These are phyloP conservation scores for Empidonax alnorum DNA, from an alignment of 2,113 vertebrate species.

Conservation along the genomic window DNA sequence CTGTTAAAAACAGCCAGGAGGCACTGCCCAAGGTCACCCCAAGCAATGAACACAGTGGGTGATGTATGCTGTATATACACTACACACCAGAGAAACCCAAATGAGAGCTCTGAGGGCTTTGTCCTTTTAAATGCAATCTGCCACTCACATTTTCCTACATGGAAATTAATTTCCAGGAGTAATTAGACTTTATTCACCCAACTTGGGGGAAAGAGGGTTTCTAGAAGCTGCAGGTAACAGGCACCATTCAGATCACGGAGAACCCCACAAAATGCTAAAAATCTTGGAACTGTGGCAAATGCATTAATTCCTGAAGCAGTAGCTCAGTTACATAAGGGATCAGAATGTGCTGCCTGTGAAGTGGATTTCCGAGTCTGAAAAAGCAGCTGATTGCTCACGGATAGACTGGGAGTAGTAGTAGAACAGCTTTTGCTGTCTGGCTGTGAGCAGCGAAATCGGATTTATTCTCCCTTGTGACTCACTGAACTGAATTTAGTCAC, in stretches of 20 bases:
- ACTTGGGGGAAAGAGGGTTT: neutral
- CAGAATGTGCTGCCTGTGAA: neutral
- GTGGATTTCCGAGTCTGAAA: neutral
- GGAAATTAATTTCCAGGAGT: neutral
- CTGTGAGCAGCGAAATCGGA: neutral
- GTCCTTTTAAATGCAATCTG: neutral
- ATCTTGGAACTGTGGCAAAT: neutral
- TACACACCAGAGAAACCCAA: neutral
- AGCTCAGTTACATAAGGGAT: slow-evolving; percentile 5
- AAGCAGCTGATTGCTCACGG: slow-evolving; percentile 30
- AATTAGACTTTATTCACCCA: neutral
- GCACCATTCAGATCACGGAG: neutral
- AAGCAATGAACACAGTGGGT: neutral
- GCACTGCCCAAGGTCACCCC: neutral
- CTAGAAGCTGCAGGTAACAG: neutral
- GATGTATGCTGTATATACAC: rapidly evolving
- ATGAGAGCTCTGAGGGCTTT: neutral
- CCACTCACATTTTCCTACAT: neutral
- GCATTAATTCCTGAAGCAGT: neutral
- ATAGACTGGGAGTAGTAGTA: slow-evolving; percentile 16
- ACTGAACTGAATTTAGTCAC: slow-evolving; percentile 9
- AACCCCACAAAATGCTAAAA: neutral
- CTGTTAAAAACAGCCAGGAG: neutral
- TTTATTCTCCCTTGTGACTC: slow-evolving; percentile 46
- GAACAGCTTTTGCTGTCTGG: slow-evolving; percentile 24